These are phyloP conservation scores for Aphis craccivora DNA, from an alignment of 1,140 invertebrate species.

Conservation along the genomic window DNA sequence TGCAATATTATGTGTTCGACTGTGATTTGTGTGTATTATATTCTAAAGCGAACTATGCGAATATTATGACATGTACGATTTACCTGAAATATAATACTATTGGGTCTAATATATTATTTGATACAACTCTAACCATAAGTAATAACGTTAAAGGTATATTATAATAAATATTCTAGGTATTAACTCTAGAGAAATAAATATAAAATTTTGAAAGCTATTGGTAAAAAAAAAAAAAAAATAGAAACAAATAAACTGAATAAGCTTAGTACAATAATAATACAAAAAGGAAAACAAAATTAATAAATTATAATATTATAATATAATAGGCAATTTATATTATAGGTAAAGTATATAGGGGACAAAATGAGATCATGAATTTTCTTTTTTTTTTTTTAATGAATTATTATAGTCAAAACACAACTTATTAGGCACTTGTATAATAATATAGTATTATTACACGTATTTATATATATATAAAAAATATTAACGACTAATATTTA, in stretches of 20 bases:
- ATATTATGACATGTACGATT: not conserved
- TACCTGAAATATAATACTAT: not conserved
- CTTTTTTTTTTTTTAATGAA: not conserved
- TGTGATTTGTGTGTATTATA: not conserved
- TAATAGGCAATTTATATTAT: not conserved
- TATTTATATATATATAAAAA: not conserved
- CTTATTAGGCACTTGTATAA: not conserved
- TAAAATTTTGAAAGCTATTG: not conserved
- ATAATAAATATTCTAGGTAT: not conserved
- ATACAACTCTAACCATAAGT: not conserved
- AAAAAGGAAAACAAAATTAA: conserved; percentile 29
- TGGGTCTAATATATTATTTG: not conserved
- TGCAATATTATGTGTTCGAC: not conserved
- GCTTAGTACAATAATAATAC: conserved; percentile 5
- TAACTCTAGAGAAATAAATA: not conserved
- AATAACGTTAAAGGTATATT: not conserved
- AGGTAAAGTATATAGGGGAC: not conserved
- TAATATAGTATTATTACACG: not conserved
- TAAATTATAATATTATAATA: conserved; percentile 9
- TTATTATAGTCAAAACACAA: conserved; percentile 3
- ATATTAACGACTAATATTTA: not conserved
- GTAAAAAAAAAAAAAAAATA: conserved; percentile 30
- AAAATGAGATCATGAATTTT: conserved; percentile 41
- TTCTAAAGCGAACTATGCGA: not conserved
- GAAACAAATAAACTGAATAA: not conserved